Evolutionary conservation across 2,113 vertebrate species (phyloP).

Genomic region (Sphaerodactylus townsendi): DNA sequence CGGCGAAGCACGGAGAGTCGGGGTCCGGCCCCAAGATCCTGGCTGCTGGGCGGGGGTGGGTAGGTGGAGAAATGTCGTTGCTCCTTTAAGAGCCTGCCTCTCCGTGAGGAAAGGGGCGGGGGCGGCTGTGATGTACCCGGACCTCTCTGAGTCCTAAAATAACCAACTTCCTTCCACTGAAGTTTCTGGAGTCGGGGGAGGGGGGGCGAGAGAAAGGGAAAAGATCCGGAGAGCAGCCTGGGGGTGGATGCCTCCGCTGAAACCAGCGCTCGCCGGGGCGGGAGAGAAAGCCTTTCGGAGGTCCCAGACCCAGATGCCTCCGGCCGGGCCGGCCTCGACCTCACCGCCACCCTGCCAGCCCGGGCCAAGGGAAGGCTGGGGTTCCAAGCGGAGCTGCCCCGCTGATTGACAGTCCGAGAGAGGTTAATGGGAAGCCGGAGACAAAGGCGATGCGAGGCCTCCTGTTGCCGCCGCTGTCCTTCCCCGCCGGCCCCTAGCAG

Average conservation of each 20-base stretch:
- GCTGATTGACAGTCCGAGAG: too few relatives aligned
- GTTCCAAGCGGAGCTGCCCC: neutral
- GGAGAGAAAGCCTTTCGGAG: neutral
- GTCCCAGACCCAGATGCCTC: neutral
- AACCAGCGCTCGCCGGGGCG: neutral
- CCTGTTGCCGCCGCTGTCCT: neutral
- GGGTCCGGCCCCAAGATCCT: neutral
- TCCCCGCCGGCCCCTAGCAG: neutral
- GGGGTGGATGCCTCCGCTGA: neutral
- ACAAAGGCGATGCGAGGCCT: slow-evolving; percentile 6
- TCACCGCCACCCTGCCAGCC: too few relatives aligned
- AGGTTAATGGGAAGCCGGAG: neutral
- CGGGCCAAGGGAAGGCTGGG: neutral
- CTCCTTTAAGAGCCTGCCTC: slow-evolving; percentile 5
- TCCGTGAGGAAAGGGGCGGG: neutral
- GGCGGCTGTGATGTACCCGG: neutral
- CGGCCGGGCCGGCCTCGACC: neutral
- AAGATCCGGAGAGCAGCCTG: neutral
- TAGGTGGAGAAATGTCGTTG: neutral
- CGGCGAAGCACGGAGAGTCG: neutral
- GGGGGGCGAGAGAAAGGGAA: neutral
- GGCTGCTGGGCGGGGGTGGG: neutral
- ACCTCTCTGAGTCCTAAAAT: slow-evolving; percentile 17
- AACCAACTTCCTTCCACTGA: slow-evolving; percentile 17
- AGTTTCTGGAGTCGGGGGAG: slow-evolving; percentile 9